phyloP scores from a whole-genome alignment of 2,888 invertebrate species.

The Physocephala rufipes region DNA sequence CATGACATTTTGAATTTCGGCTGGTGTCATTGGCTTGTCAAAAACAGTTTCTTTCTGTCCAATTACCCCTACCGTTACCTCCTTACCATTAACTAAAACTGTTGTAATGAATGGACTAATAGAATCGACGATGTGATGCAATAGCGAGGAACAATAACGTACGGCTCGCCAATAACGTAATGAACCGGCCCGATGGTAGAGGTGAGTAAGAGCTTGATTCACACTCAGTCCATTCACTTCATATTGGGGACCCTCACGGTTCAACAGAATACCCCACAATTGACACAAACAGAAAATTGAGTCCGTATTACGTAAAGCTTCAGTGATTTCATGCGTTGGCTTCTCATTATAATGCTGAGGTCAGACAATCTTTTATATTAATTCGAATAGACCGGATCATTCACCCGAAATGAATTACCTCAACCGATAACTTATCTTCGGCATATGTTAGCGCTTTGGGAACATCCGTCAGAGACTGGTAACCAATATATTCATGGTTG shows the following conservation, averaged over 20 bases:
- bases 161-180: conserved; percentile 92
- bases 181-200: conserved; percentile 87
- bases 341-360: conserved; percentile 71
- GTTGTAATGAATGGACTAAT: conserved; percentile 98
- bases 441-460: conserved; percentile 81
- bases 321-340: conserved; percentile 78
- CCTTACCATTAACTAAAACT: conserved; percentile 96
- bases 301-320: conserved; percentile 74
- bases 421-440: conserved; percentile 71
- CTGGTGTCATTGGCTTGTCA: conserved; percentile 96
- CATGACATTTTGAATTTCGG: conserved; percentile 92
- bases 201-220: conserved; percentile 73
- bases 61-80: conserved; percentile 92
- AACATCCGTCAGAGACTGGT: conserved; percentile 95
- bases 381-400: not conserved
- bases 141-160: conserved; percentile 91
- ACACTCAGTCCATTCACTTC: conserved; percentile 75
- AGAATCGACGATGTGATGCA: conserved; percentile 95
- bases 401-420: conserved; percentile 55
- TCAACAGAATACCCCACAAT: conserved; percentile 82
- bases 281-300: conserved; percentile 85
- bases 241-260: conserved; percentile 83
- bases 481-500: conserved; percentile 91
- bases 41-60: conserved; percentile 96
- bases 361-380: not conserved